Conservation (phyloP, 2,888 invertebrate genomes). For the Hecatera dysodea region DNA sequence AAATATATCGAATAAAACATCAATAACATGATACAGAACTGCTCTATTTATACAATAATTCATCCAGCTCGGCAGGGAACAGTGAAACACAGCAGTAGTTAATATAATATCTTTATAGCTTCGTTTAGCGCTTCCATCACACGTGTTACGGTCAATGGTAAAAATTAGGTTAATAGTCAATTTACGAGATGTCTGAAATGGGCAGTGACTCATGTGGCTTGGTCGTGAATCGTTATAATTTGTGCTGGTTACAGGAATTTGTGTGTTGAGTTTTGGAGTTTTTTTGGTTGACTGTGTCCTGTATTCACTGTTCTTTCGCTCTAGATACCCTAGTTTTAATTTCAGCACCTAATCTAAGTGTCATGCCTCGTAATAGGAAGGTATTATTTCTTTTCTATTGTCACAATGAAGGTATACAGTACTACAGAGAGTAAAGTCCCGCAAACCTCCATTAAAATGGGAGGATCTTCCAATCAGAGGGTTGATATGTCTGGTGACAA, state of each 20-base stretch:
- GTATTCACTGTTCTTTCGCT: too few species aligned
- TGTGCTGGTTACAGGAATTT: constrained; percentile 25
- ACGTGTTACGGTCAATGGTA: constrained; percentile 68
- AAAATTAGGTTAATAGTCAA: constrained; percentile 79
- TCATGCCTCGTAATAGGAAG: too few species aligned
- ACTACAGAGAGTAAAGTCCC: too few species aligned
- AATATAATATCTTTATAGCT: constrained; percentile 57
- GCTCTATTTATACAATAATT: constrained; percentile 12
- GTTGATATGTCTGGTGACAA: too few species aligned
- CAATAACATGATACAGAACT: not conserved
- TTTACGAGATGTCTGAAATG: constrained; percentile 67
- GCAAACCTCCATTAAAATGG: too few species aligned
- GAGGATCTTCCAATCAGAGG: too few species aligned
- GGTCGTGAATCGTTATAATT: constrained; percentile 55
- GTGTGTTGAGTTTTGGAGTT: not conserved
- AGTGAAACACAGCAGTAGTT: constrained; percentile 28
- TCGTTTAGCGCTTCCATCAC: constrained; percentile 58
- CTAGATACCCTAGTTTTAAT: too few species aligned
- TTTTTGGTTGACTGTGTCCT: not conserved
- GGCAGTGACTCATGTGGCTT: constrained; percentile 58
- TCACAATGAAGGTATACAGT: too few species aligned
- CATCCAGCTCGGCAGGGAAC: constrained; percentile 30
- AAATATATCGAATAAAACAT: not conserved
- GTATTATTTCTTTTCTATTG: too few species aligned
- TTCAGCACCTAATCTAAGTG: too few species aligned